Evolutionary conservation across 2,113 vertebrate species (phyloP), one percentile per base, ranked within the genome.

Genomic region (Synchiropus splendidus): DNA sequence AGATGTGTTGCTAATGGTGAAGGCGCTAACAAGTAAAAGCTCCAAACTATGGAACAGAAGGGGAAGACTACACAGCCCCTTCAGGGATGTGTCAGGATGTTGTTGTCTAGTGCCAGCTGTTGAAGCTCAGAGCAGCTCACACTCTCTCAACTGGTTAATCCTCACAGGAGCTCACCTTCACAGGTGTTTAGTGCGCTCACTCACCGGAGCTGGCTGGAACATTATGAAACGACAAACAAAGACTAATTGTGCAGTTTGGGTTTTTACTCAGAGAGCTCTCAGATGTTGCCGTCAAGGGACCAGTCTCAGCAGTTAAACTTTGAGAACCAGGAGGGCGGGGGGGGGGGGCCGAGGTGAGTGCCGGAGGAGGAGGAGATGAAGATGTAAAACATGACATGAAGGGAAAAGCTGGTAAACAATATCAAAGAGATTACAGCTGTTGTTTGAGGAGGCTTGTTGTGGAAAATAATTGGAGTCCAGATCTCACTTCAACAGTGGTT

Each of bases 231-330:
- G 76, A 77, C 83, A 81, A 83, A 75, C 65, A 58, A 72, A 34
- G 31, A 52, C 65, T 87, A 85, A 85, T 85, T 85, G 80, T 57
- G 66, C 70, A 70, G 4, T 72, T 65, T 62, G 76, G 76, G 79
- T 66, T 59, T 27, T 67, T 54, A 59, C 64, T 78, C 69, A 64
- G 40, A 55, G 63, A 64, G 67, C 53, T 52, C 72, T 77, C 48
- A 72, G 65, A 79, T 72, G 70, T 64, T 77, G 61, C 61, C 72
- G 78, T 82, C 80, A 74, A 45, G 77, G 79, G 79, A 80, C n/a
- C n/a, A n/a, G 44, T 48, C 55, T 64, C 36, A 73, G 47, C 42
- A 59, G 64, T 61, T 72, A 64, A 64, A 54, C 53, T 57, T 47
- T 48, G 51, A 50, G 61, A 66, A 50, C 48, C 61, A 63, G 64